These are phyloP conservation scores for Abscondita cerata DNA, from an alignment of 2,888 invertebrate genomes.

Conservation along the genomic window DNA sequence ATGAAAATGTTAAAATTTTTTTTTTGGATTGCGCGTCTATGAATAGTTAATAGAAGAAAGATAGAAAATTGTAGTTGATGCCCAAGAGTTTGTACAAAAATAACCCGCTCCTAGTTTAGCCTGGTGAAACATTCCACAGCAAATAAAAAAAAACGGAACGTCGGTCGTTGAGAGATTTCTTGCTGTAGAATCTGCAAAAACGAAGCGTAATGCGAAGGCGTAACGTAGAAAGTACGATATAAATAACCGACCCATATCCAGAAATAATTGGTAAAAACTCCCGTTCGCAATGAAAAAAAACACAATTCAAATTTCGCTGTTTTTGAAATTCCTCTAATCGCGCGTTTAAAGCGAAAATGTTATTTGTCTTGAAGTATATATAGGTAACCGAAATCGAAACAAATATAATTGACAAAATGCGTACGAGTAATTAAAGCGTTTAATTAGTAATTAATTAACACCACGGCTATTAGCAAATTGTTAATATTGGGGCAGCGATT, in stretches of 20 bases:
- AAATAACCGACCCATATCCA: slow-evolving; percentile 41
- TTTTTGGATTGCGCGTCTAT: not conserved
- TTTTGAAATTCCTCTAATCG: too few species aligned
- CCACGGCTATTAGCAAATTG: slow-evolving; percentile 27
- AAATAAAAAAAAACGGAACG: slow-evolving; percentile 27
- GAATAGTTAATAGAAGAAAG: slow-evolving; percentile 14
- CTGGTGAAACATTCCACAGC: slow-evolving; percentile 42
- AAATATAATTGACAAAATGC: too few species aligned
- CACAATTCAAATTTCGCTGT: too few species aligned
- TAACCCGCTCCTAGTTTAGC: slow-evolving; percentile 50
- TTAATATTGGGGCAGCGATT: slow-evolving; percentile 28
- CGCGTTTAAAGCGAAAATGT: too few species aligned
- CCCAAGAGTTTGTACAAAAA: slow-evolving; percentile 40
- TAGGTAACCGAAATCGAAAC: too few species aligned
- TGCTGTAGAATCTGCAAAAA: slow-evolving; percentile 21
- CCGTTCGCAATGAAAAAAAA: too few species aligned
- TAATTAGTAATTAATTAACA: not conserved
- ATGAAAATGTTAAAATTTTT: not conserved
- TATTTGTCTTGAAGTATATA: too few species aligned
- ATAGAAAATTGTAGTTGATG: slow-evolving; percentile 28
- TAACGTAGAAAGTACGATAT: slow-evolving; percentile 19
- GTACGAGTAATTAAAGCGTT: not conserved
- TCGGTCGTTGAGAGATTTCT: slow-evolving; percentile 4
- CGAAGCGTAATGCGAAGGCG: slow-evolving; percentile 31
- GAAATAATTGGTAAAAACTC: slow-evolving; percentile 13